These are phyloP conservation scores for Volucella zonaria DNA, from an alignment of 2,888 invertebrate genomes.

Conservation along the genomic window DNA sequence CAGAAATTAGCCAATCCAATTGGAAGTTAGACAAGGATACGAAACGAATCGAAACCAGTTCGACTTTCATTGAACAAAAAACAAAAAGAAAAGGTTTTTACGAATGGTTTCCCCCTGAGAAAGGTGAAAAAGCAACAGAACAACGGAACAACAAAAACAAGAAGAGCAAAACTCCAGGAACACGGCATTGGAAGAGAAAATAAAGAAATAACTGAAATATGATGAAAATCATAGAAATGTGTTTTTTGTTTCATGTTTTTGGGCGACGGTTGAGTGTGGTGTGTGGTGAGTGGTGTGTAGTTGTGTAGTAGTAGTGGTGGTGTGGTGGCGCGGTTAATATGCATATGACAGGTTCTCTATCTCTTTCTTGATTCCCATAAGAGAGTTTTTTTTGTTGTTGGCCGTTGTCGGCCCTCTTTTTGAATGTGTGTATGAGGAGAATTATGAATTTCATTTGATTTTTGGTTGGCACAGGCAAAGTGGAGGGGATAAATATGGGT, in stretches of 20 bases:
- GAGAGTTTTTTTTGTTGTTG: constrained; percentile 21
- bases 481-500: constrained; percentile 72
- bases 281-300: no score
- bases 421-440: constrained; percentile 67
- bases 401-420: constrained; percentile 16
- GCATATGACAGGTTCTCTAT: constrained; percentile 72
- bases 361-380: constrained; percentile 48
- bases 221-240: constrained; percentile 68
- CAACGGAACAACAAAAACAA: neutral
- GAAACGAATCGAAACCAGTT: constrained; percentile 49
- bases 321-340: constrained; percentile 68
- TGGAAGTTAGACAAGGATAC: constrained; percentile 49
- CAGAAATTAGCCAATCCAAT: constrained; percentile 52
- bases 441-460: constrained; percentile 75
- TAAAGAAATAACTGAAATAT: constrained; percentile 72
- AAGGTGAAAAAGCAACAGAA: constrained; percentile 38
- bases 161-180: neutral
- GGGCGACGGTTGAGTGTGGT: constrained; percentile 55
- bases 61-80: constrained; percentile 5
- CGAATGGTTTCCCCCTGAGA: constrained; percentile 46
- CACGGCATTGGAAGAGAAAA: constrained; percentile 51
- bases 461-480: constrained; percentile 66
- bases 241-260: constrained; percentile 75
- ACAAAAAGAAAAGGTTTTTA: constrained; percentile 11
- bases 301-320: constrained; percentile 55